A percentile compares a stretch with the other conserved stretches of the same genome.
Conservation (phyloP, 2,113 vertebrate genomes). For the Passer montanus region DNA sequence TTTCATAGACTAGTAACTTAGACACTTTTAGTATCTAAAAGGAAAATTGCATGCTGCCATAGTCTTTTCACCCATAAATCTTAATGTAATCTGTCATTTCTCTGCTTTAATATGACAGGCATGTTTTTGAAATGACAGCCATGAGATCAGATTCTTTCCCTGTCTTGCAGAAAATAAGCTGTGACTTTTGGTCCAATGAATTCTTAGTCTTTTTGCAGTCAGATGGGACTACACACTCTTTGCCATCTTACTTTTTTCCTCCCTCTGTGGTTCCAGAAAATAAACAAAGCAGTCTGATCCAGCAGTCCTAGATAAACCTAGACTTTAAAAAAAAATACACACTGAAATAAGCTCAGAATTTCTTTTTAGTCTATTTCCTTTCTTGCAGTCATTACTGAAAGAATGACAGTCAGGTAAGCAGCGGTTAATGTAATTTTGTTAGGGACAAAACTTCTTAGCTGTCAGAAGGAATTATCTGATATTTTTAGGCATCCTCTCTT, state of each 20-base stretch:
- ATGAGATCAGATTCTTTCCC: background rate
- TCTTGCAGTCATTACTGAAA: background rate
- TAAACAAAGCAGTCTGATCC: background rate
- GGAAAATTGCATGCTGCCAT: background rate
- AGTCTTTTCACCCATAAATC: background rate
- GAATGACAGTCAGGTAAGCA: background rate
- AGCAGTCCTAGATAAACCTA: background rate
- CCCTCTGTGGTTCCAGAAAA: background rate
- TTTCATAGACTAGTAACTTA: background rate
- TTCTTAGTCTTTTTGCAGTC: background rate
- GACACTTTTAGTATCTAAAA: background rate
- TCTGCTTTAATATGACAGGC: background rate
- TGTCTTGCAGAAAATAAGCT: background rate
- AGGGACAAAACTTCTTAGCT: background rate
- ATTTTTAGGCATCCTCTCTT: background rate
- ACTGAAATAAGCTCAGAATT: background rate
- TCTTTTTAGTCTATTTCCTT: background rate
- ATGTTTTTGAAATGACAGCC: background rate
- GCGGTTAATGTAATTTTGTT: background rate
- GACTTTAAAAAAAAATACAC: background rate
- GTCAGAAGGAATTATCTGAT: background rate
- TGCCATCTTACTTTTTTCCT: background rate
- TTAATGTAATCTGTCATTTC: slow-evolving; percentile 7
- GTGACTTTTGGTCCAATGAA: background rate
- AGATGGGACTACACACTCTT: background rate